Conservation (phyloP, 2,113 vertebrate genomes). For the Andinoacara biseriatus region DNA sequence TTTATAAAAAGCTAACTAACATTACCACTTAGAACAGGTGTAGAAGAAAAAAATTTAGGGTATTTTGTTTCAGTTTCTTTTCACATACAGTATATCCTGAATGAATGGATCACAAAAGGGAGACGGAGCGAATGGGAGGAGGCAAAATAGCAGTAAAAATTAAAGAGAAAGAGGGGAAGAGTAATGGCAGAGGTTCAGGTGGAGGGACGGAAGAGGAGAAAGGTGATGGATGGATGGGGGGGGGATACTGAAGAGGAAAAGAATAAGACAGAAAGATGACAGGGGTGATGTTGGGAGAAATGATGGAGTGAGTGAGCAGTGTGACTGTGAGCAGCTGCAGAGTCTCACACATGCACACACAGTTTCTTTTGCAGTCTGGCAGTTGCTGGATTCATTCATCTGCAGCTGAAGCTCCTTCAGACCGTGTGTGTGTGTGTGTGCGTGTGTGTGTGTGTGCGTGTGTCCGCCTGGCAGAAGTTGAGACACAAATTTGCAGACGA, state of each 20-base stretch:
- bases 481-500: not conserved
- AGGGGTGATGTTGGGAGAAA: not conserved
- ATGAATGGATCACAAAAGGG: rapidly evolving
- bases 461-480: not conserved
- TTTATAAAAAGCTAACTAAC: not conserved
- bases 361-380: slow-evolving; percentile 23
- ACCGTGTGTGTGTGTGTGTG: not conserved
- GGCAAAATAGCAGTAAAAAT: too few species aligned
- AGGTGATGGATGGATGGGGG: not conserved
- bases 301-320: not conserved
- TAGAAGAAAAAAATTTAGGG: too few species aligned
- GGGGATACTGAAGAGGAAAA: not conserved
- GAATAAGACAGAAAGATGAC: slow-evolving; percentile 6
- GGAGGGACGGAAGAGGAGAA: not conserved
- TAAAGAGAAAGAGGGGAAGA: not conserved
- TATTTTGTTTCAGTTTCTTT: not conserved
- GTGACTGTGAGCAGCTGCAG: slow-evolving; percentile 44
- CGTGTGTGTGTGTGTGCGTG: not conserved
- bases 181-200: not conserved
- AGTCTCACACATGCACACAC: not conserved
- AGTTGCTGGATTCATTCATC: slow-evolving; percentile 35
- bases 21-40: not conserved
- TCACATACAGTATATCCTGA: rapidly evolving
- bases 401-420: slow-evolving; percentile 45
- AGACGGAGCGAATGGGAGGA: not conserved